phyloP scores from a whole-genome alignment of 2,888 invertebrate species.

The Drosophila phalerata region DNA sequence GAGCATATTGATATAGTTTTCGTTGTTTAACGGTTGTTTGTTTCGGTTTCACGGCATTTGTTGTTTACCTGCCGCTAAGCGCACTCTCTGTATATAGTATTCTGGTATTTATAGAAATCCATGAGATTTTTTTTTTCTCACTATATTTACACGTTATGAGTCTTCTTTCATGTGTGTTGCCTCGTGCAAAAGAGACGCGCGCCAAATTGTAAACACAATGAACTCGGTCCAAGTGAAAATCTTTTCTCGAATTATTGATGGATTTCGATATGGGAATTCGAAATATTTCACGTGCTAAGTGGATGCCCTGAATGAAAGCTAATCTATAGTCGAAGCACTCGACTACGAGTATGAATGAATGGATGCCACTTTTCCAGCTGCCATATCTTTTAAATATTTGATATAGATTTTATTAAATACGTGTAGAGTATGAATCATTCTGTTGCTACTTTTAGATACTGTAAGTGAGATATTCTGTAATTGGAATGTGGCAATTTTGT shows the following conservation, averaged over 20 bases:
- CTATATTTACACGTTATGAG: slow-evolving; percentile 39
- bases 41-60: slow-evolving; percentile 60
- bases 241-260: slow-evolving; percentile 30
- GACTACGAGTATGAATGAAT: slow-evolving; percentile 44
- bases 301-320: slow-evolving; percentile 46
- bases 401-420: neutral
- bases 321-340: neutral
- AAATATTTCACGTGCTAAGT: slow-evolving; percentile 66
- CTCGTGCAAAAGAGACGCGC: slow-evolving; percentile 53
- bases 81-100: slow-evolving; percentile 7
- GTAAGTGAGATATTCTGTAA: slow-evolving; percentile 14
- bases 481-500: slow-evolving; percentile 17
- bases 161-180: slow-evolving; percentile 23
- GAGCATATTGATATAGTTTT: slow-evolving; percentile 82
- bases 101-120: slow-evolving; percentile 72
- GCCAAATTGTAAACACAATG: slow-evolving; percentile 51
- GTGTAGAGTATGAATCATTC: slow-evolving; percentile 8
- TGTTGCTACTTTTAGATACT: slow-evolving; percentile 16
- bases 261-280: slow-evolving; percentile 61
- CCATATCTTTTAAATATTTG: neutral
- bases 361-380: slow-evolving; percentile 3
- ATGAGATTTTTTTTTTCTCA: slow-evolving; percentile 34
- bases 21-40: slow-evolving; percentile 77
- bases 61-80: slow-evolving; percentile 48
- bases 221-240: slow-evolving; percentile 49